Base-by-base conservation (phyloP, 2,113 vertebrate species). In the Callipepla californica region DNA sequence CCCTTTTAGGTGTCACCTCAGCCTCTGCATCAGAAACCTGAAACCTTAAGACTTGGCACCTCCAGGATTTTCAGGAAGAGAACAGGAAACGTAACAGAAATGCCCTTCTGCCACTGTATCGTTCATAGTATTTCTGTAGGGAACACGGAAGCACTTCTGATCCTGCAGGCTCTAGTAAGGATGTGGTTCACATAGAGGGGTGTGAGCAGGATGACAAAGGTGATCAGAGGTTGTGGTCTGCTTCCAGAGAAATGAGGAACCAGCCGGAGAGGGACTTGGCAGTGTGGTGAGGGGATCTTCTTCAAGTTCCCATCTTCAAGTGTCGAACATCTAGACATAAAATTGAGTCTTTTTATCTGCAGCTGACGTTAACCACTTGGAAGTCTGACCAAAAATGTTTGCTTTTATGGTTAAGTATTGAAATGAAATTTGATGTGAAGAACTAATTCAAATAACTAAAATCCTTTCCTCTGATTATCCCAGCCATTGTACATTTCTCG, bases 331-430 rank as follows among this genome's bases (percentile, higher is more conserved):
- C 21, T 12, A 53, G 77, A 18, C 11, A 45, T 38, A 26, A 7
- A 26, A 7, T 78, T 0, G 0, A 51, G 9, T 59, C 26, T 44
- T 20, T 50, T 25, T 34, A 55, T 47, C 26, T 36, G 8, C 10
- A 34, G 51, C 42, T 1, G 4, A 26, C 58, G 14, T 16, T 45
- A 85, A 59, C 8, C 7, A 42, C 22, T 55, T 66, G 11, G 26
- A 61, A 40, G 36, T 40, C 40, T 50, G 58, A 48, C 21, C 17
- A 5, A 6, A 53, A 75, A 36, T 1, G 0, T 23, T 83, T 45
- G 23, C 5, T 19, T 58, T 78, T 67, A 38, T 21, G 26, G 51
- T 28, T 51, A 70, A 90, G 48, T 25, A 63, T 8, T 81, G 44
- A 73, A 78, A 51, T 40, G 6, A 77, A 75, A 58, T 21, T 36